A percentile compares a stretch with the other conserved stretches of the same genome.
Conservation (phyloP, 1,140 invertebrate species). For the Copidosoma floridanum region DNA sequence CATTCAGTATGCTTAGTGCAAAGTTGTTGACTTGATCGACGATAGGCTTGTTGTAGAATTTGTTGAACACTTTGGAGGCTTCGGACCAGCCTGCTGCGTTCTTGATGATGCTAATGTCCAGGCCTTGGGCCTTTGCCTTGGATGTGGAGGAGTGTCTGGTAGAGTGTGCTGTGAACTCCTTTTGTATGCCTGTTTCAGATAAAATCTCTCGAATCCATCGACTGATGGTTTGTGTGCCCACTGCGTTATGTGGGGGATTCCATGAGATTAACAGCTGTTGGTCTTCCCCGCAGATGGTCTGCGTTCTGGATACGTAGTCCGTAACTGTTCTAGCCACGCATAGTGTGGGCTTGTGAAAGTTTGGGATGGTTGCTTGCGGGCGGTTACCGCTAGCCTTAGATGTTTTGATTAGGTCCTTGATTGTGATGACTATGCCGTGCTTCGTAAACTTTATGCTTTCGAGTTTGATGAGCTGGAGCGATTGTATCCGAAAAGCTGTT, state of each 20-base stretch:
- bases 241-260: conserved; percentile 25
- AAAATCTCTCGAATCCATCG: conserved; percentile 31
- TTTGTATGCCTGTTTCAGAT: conserved; percentile 22
- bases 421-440: conserved; percentile 24
- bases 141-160: conserved; percentile 36
- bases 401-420: conserved; percentile 21
- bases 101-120: conserved; percentile 29
- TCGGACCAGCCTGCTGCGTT: conserved; percentile 35
- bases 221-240: conserved; percentile 29
- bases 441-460: conserved; percentile 20
- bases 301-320: conserved; percentile 12
- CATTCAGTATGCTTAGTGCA: not conserved
- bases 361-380: conserved; percentile 6
- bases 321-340: conserved; percentile 4
- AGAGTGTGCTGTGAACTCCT: conserved; percentile 29
- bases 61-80: conserved; percentile 26
- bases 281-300: conserved; percentile 3
- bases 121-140: conserved; percentile 25
- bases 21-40: not conserved
- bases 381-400: conserved; percentile 15
- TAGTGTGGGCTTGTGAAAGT: conserved; percentile 7
- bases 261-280: conserved; percentile 20
- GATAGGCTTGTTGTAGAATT: conserved; percentile 4
- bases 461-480: conserved; percentile 24
- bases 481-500: conserved; percentile 27